Evolutionary conservation across 2,888 invertebrate genomes (phyloP).

Genomic region (Kuschelorhynchus macadamiae): DNA sequence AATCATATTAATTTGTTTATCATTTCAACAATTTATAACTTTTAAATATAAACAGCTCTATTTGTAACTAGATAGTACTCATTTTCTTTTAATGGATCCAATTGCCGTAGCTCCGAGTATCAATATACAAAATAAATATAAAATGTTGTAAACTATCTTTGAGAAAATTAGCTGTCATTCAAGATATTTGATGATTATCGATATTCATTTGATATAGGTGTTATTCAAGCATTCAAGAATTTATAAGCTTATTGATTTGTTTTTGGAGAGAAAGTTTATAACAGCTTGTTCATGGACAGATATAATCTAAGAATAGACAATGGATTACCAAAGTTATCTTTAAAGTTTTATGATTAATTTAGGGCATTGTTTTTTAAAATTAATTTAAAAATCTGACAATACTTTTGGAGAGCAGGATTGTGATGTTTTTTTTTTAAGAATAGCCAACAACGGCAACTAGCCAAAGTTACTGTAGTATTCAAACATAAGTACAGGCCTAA

Average conservation of each 20-base stretch:
- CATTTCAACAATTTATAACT: no score
- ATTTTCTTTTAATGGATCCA: no score
- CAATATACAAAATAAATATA: no score
- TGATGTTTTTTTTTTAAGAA: conserved; percentile 5
- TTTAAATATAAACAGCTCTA: no score
- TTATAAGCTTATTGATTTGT: background rate
- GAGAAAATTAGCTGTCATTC: no score
- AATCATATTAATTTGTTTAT: no score
- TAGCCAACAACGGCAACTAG: background rate
- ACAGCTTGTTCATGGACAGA: conserved; percentile 1
- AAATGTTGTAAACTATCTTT: no score
- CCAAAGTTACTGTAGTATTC: background rate
- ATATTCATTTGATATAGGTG: no score
- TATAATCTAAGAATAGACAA: background rate
- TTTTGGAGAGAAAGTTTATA: background rate
- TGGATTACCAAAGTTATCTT: background rate
- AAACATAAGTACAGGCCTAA: conserved; percentile 2
- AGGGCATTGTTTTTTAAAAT: background rate
- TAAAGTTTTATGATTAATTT: background rate
- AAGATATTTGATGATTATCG: no score
- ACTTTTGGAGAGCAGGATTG: background rate
- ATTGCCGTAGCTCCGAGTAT: no score
- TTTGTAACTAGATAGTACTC: no score
- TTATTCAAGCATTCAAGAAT: no score
- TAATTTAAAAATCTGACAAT: background rate